Evolutionary conservation across 2,113 vertebrate species (phyloP).

Genomic region (Nasalis larvatus): DNA sequence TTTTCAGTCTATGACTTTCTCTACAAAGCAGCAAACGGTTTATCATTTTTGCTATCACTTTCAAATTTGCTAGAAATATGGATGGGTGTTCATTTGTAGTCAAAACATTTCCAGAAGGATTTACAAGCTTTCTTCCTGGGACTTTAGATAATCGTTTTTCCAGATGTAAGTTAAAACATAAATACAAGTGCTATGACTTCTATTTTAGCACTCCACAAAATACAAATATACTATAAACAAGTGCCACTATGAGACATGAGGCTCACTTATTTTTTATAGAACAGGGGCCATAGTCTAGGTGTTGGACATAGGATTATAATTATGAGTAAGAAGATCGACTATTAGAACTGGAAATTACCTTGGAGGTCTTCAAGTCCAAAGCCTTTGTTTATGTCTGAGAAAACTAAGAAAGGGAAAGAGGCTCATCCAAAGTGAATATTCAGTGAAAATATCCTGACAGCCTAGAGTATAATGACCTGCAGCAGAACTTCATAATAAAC

Average conservation of each 20-base stretch:
- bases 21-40: background rate
- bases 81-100: background rate
- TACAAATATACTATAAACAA: background rate
- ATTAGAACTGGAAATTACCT: background rate
- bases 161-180: constrained; percentile 17
- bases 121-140: background rate
- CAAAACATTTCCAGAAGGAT: constrained; percentile 1
- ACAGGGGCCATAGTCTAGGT: background rate
- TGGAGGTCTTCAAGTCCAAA: background rate
- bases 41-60: constrained; percentile 27
- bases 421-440: background rate
- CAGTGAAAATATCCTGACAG: background rate
- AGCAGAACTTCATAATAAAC: background rate
- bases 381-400: background rate
- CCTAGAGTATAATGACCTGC: background rate
- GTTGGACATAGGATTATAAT: background rate
- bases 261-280: background rate
- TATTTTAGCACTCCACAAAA: constrained; percentile 12
- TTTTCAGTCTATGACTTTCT: constrained; percentile 10
- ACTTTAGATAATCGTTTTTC: background rate
- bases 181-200: background rate
- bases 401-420: background rate
- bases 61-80: background rate
- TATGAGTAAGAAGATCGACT: background rate
- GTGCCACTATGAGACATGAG: background rate